Evolutionary conservation across 2,888 invertebrate species (phyloP).

Genomic region (Phyllotreta cruciferae): DNA sequence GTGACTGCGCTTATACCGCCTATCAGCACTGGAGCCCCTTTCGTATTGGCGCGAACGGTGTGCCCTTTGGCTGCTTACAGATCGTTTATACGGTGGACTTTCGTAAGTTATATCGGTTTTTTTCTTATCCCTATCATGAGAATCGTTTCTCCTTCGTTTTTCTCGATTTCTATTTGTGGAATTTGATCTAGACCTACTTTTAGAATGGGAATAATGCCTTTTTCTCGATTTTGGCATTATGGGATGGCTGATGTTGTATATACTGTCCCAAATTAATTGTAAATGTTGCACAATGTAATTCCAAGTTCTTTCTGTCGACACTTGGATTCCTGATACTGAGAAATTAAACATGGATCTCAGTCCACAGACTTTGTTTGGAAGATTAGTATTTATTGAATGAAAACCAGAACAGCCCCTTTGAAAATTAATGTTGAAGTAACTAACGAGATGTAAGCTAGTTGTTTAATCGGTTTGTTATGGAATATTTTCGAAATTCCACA

Average conservation of each 20-base stretch:
- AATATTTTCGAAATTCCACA: constrained; percentile 12
- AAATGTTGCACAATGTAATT: constrained; percentile 60
- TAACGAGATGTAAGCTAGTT: neutral
- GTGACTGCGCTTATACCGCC: constrained; percentile 85
- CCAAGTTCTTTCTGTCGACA: constrained; percentile 74
- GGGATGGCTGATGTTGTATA: constrained; percentile 17
- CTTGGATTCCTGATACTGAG: constrained; percentile 71
- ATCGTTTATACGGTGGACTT: constrained; percentile 64
- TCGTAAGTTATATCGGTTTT: constrained; percentile 70
- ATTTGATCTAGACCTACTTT: constrained; percentile 68
- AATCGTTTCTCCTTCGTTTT: constrained; percentile 71
- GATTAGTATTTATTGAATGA: constrained; percentile 15
- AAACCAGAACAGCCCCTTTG: constrained; percentile 1
- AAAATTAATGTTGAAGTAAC: neutral
- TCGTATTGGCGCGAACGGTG: constrained; percentile 70
- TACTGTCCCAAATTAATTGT: constrained; percentile 38
- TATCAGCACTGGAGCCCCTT: constrained; percentile 79
- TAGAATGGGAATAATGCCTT: constrained; percentile 76
- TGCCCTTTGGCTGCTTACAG: constrained; percentile 69
- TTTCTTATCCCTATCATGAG: constrained; percentile 75
- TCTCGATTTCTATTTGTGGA: constrained; percentile 62
- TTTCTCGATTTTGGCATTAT: constrained; percentile 81
- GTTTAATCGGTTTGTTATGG: constrained; percentile 1
- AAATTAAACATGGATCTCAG: constrained; percentile 72
- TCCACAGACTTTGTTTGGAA: neutral